phyloP scores from a whole-genome alignment of 2,888 invertebrate genomes.

The Nomada ruficornis region DNA sequence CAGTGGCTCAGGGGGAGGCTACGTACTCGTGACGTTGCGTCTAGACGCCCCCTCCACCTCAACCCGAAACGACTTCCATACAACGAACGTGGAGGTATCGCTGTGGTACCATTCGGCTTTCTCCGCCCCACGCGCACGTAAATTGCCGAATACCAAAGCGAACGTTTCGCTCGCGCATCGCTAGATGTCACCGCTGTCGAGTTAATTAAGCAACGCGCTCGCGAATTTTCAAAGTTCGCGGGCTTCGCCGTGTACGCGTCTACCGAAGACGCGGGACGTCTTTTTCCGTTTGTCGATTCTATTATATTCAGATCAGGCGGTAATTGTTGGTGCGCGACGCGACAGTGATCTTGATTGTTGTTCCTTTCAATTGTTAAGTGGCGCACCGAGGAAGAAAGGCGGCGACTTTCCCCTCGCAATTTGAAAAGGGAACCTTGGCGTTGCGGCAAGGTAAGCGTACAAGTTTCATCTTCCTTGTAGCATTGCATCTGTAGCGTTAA shows the following conservation, averaged over 20 bases:
- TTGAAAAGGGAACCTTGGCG: background rate
- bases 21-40: slow-evolving; percentile 83
- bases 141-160: slow-evolving; percentile 51
- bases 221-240: slow-evolving; percentile 53
- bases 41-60: slow-evolving; percentile 83
- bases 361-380: no score
- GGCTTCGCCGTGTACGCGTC: background rate
- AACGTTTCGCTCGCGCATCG: slow-evolving; percentile 25
- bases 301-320: background rate
- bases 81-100: slow-evolving; percentile 55
- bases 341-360: background rate
- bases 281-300: background rate
- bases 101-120: slow-evolving; percentile 62
- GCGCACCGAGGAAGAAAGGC: background rate
- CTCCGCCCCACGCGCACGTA: slow-evolving; percentile 52
- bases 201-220: background rate
- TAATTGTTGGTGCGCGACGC: background rate
- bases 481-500: background rate
- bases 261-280: background rate
- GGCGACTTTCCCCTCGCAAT: background rate
- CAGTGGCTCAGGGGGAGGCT: slow-evolving; percentile 68
- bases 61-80: slow-evolving; percentile 73
- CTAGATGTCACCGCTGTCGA: slow-evolving; percentile 62
- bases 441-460: slow-evolving; percentile 20
- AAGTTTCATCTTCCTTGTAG: background rate